Evolutionary conservation across 2,888 invertebrate genomes (phyloP).

Genomic region (Zygogramma bicolorata): DNA sequence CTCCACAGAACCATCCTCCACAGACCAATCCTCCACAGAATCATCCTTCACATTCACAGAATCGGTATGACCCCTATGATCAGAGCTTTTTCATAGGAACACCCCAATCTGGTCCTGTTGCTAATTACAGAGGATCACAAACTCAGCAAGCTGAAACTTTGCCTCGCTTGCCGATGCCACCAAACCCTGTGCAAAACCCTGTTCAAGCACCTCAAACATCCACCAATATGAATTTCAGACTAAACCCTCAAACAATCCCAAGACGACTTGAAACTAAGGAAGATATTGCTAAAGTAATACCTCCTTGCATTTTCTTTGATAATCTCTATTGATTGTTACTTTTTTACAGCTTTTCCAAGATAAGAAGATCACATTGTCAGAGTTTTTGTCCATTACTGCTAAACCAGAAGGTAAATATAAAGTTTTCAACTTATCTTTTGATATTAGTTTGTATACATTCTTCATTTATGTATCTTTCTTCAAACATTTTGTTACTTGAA

Average conservation of each 20-base stretch:
- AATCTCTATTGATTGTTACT: not conserved
- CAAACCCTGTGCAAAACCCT: not conserved
- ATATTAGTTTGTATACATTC: not conserved
- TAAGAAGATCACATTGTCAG: conserved; percentile 64
- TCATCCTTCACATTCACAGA: conserved; percentile 25
- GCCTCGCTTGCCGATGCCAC: not conserved
- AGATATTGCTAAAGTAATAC: conserved; percentile 48
- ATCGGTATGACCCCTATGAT: conserved; percentile 56
- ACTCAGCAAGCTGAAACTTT: not conserved
- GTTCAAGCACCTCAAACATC: not conserved
- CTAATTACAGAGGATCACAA: not conserved
- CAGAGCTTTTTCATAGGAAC: conserved; percentile 61
- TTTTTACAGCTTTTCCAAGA: conserved; percentile 64
- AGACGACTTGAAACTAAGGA: conserved; percentile 35
- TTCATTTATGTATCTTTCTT: not conserved
- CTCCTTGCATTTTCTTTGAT: not conserved
- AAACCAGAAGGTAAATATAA: conserved; percentile 62
- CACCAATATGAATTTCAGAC: not conserved
- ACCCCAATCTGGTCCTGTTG: not conserved
- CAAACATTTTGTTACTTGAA: too few species aligned
- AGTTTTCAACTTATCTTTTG: not conserved
- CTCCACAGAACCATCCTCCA: too few species aligned
- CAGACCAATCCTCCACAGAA: too few species aligned
- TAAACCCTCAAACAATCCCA: not conserved
- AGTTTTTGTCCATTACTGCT: conserved; percentile 63